Evolutionary conservation across 2,888 invertebrate genomes (phyloP).

Genomic region (Resseliella maxima): DNA sequence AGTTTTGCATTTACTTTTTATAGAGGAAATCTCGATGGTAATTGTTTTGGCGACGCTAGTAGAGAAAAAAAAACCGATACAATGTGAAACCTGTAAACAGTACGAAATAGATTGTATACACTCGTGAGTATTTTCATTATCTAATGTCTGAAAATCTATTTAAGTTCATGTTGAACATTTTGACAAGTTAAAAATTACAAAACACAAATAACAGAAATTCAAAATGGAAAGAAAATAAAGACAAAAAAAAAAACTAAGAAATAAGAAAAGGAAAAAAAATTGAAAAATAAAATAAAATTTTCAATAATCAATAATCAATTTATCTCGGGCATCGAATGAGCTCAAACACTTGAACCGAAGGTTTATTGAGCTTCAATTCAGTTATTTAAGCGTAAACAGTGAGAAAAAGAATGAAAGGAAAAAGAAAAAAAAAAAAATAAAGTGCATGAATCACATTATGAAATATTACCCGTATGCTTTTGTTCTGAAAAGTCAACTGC

Average conservation of each 20-base stretch:
- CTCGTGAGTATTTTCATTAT: not conserved
- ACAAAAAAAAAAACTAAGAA: too few species aligned
- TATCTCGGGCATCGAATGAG: not conserved
- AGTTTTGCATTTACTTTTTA: not conserved
- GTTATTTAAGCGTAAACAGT: too few species aligned
- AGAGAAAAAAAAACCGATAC: not conserved
- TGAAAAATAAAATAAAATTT: too few species aligned
- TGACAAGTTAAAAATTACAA: too few species aligned
- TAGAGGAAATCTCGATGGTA: not conserved
- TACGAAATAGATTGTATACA: not conserved
- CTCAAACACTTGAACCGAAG: too few species aligned
- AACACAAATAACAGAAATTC: too few species aligned
- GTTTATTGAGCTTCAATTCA: too few species aligned
- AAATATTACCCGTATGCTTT: not conserved
- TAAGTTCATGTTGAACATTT: too few species aligned
- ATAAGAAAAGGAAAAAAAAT: too few species aligned
- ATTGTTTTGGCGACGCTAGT: conserved; percentile 41
- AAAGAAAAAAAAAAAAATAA: too few species aligned
- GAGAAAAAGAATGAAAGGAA: too few species aligned
- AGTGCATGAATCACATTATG: not conserved
- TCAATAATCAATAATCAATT: not conserved
- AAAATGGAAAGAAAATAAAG: too few species aligned
- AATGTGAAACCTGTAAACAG: not conserved
- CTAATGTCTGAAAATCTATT: not conserved
- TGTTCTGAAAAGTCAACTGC: not conserved